phyloP scores from a whole-genome alignment of 2,113 vertebrate species.

The Chinchilla lanigera region DNA sequence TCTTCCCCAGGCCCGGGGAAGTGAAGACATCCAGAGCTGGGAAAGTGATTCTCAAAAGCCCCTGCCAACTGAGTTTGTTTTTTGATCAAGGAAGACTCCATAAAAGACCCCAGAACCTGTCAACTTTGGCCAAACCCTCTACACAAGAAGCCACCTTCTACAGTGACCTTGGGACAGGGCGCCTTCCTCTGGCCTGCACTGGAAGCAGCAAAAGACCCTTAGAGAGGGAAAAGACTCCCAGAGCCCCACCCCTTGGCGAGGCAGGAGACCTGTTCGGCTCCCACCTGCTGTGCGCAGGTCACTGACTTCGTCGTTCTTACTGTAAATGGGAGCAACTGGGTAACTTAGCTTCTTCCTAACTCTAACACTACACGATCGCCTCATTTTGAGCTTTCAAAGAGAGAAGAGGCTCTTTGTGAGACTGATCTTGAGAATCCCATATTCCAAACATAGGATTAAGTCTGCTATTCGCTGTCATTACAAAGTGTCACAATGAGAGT shows the following conservation, averaged over 20 bases:
- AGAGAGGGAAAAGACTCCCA: neutral
- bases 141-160: neutral
- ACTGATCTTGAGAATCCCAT: neutral
- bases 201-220: neutral
- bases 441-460: neutral
- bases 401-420: neutral
- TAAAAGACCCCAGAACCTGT: neutral
- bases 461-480: neutral
- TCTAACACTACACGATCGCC: neutral
- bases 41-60: neutral
- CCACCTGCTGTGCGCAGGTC: accelerated
- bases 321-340: neutral
- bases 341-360: neutral
- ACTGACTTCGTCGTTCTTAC: neutral
- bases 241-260: neutral
- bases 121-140: neutral
- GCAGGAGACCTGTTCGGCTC: neutral
- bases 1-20: neutral
- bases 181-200: neutral
- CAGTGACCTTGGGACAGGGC: neutral
- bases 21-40: too few relatives aligned
- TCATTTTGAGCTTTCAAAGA: neutral
- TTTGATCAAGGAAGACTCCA: neutral
- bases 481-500: neutral
- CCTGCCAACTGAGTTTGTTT: neutral